Evolutionary conservation across 2,797 vertebrate species (phyloP), one percentile per base, ranked within the genome.

Genomic region (Hafferia zeledoni): DNA sequence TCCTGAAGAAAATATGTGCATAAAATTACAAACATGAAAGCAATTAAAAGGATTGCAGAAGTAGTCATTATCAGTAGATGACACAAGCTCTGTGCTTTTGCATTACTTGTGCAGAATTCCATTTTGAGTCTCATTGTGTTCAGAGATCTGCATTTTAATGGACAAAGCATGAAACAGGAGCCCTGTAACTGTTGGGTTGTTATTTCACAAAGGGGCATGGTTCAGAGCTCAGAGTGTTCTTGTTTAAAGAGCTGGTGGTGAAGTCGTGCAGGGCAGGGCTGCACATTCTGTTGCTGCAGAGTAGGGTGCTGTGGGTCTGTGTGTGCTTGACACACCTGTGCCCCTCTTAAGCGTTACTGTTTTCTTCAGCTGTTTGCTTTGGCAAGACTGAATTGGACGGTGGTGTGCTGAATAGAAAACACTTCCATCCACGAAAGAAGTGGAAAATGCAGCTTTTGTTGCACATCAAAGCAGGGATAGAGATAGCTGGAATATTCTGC

Each of bases 141-240:
- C 56, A 75, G 49, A 70, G 77, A 89, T 96, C 84, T 84, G 61
- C 53, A 69, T 87, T 95, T 87, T 79, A 76, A 72, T 67, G 39
- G 25, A 0, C n/a, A 65, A 59, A 55, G 41, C 55, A 9, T 27
- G 28, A 88, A 93, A 63, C 47, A 28, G 13, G 15, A 22, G 37
- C 63, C 63, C 23, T 69, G 25, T 61, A 30, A 27, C 31, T 84
- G 33, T 9, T 72, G 83, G 31, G 16, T 63, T 84, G 39, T 55
- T 88, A 10, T 46, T 82, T 88, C 72, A 55, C 69, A 79, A 83
- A 90, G 52, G 37, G 33, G 7, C 20, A 19, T 78, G 86, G 50
- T 91, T 86, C 50, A 60, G 22, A 65, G 41, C 3, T 2, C 23
- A 11, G 15, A 17, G 44, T 19, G 7, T 30, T 77, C 52, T 89